Percentiles rank a stretch among this genome's conserved stretches.
phyloP scores from a whole-genome alignment of 2,888 invertebrate species.

The Pemphredon lugubris region DNA sequence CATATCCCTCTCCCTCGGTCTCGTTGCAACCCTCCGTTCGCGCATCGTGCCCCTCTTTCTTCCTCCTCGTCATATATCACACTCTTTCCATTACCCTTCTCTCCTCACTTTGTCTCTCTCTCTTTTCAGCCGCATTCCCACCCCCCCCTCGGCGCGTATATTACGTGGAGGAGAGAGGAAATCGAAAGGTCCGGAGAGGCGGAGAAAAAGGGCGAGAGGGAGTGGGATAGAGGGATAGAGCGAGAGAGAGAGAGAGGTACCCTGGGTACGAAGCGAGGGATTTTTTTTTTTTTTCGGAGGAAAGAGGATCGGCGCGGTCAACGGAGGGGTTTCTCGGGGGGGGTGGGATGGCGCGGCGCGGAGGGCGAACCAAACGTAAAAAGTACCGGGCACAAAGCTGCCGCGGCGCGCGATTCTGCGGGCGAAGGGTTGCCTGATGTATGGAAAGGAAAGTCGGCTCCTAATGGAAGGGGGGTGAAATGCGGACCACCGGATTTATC shows the following conservation, averaged over 20 bases:
- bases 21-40: neutral
- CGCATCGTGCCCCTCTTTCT: neutral
- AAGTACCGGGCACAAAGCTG: constrained; percentile 64
- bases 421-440: constrained; percentile 67
- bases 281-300: constrained; percentile 29
- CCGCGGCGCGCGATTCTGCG: constrained; percentile 60
- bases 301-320: constrained; percentile 53
- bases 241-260: constrained; percentile 31
- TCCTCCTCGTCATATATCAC: neutral
- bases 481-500: constrained; percentile 60
- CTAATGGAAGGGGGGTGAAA: constrained; percentile 66
- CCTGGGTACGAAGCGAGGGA: constrained; percentile 30
- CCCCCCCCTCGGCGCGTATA: neutral
- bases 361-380: constrained; percentile 58
- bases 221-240: constrained; percentile 12
- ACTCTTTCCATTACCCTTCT: neutral
- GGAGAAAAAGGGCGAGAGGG: constrained; percentile 52
- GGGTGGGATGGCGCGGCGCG: constrained; percentile 3
- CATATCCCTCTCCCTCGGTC: neutral
- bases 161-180: constrained; percentile 20
- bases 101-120: neutral
- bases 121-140: neutral
- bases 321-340: constrained; percentile 45
- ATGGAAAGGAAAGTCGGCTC: constrained; percentile 69
- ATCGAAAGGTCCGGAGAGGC: constrained; percentile 38